Conservation (phyloP, 2,113 vertebrate genomes). For the Paratilapia polleni region DNA sequence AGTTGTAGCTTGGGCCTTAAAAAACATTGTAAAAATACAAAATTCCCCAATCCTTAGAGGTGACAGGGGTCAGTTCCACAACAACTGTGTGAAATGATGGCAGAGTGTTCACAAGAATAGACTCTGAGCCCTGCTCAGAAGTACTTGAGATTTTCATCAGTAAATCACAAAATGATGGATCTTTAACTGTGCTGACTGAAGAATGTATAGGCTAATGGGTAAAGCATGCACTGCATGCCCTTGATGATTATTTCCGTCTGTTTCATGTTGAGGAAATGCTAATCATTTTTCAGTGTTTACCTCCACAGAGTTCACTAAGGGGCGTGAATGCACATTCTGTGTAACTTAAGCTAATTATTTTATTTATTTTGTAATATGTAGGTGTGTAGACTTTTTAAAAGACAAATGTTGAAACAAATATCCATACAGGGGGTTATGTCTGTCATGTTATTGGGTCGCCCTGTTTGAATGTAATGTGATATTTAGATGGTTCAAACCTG, state of each 20-base stretch:
- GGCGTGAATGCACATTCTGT: neutral
- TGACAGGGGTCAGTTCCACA: neutral
- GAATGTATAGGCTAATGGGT: neutral
- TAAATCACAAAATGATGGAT: neutral
- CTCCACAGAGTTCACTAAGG: neutral
- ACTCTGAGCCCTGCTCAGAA: neutral
- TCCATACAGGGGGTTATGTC: accelerated
- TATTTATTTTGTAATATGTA: no score
- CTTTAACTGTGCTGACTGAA: neutral
- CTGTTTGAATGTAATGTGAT: neutral
- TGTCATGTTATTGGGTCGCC: neutral
- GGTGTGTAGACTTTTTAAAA: neutral
- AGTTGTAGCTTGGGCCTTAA: neutral
- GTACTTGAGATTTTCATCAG: neutral
- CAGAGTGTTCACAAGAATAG: neutral
- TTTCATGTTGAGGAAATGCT: neutral
- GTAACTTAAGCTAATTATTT: no score
- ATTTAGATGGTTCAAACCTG: neutral
- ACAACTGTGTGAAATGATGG: neutral
- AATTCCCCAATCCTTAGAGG: neutral
- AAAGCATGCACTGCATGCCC: neutral
- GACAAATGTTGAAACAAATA: neutral
- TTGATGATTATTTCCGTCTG: neutral
- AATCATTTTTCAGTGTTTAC: neutral
- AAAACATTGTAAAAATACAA: neutral